A percentile compares a stretch with the other conserved stretches of the same genome.
Evolutionary conservation across 2,113 vertebrate genomes (phyloP).

Genomic region (Ptilorrhoa leucosticta): DNA sequence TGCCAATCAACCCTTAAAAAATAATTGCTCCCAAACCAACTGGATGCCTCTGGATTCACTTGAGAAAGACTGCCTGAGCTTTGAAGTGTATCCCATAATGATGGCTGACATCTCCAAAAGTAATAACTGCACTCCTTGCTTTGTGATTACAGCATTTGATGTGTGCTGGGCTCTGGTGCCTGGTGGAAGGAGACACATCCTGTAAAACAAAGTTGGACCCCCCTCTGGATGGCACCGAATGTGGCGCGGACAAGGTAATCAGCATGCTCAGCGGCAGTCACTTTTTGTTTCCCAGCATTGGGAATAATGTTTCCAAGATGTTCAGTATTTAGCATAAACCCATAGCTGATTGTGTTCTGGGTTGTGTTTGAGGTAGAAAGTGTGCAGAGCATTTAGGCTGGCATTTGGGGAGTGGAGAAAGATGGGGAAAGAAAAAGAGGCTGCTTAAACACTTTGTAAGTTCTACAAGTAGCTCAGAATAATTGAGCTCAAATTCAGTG

Average conservation of each 20-base stretch:
- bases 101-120: not conserved
- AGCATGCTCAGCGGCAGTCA: not conserved
- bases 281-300: not conserved
- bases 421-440: not conserved
- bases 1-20: not conserved
- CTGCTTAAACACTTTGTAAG: accelerated
- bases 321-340: not conserved
- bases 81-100: not conserved
- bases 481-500: not conserved
- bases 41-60: not conserved
- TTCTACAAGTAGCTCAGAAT: not conserved
- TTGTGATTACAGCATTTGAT: constrained; percentile 85
- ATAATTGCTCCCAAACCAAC: not conserved
- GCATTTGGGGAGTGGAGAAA: not conserved
- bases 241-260: constrained; percentile 94
- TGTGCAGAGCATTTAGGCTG: not conserved
- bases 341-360: accelerated
- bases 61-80: not conserved
- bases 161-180: constrained; percentile 95
- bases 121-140: constrained; percentile 37
- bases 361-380: not conserved
- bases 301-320: not conserved
- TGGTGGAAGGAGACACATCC: constrained; percentile 90
- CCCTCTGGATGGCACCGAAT: constrained; percentile 95
- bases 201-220: constrained; percentile 97